Base-by-base conservation (phyloP, 2,888 invertebrate genomes). In the Tubulanus polymorphus region DNA sequence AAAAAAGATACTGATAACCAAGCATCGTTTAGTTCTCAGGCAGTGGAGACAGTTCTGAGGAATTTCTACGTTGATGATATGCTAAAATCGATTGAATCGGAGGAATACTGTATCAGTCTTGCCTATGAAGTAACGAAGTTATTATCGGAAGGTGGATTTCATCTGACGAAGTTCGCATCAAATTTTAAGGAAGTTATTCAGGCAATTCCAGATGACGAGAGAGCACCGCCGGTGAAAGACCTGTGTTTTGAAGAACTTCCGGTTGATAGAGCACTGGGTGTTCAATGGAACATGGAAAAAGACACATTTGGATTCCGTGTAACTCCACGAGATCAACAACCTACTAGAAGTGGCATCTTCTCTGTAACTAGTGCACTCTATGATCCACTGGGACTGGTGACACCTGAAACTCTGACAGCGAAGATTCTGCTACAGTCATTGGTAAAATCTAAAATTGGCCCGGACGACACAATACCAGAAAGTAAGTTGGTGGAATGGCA, bases 211-310 rank as follows among this genome's bases (percentile, higher is more conserved):
- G 23, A 20, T 10, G 37, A 37, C 15, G 32, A 35, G 8, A 29
- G 48, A 48, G 48, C 48, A 6, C 20, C 20, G 48, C n/a, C 26
- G 10, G n/a, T 85, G 70, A 56, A 48, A 27, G n/a, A 5, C n/a
- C 28, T 48, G 25, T n/a, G n/a, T n/a, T n/a, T n/a, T n/a, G 48
- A 48, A 8, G 3, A n/a, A 5, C n/a, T 48, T 8, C 48, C 48
- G 8, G 48, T 48, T 5, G 26, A 48, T 8, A 23, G 48, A 8
- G 28, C 48, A 15, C 28, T 48, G 6, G 48, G 48, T 20, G 28
- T 48, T 5, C 48, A 48, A 27, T 48, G 48, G 48, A 23, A 48
- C n/a, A 27, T 23, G 5, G 3, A 26, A 10, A 6, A 5, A 3
- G 48, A 48, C 28, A 26, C 18, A n/a, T 48, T 48, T 20, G n/a